Evolutionary conservation across 1,140 invertebrate species (phyloP).

Genomic region (Cydia strobilella): DNA sequence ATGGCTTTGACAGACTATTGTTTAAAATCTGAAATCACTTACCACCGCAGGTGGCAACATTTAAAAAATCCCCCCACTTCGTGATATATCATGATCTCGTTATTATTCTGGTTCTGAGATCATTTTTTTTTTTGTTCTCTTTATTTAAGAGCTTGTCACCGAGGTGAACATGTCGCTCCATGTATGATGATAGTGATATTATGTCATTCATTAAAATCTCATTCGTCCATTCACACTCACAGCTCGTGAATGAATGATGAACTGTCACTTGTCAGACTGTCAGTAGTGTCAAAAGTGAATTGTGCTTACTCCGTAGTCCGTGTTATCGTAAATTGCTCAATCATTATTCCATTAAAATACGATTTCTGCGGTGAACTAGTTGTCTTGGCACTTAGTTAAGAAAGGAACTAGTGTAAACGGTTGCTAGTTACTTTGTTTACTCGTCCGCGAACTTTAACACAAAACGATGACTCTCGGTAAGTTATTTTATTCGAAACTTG

Average conservation of each 20-base stretch:
- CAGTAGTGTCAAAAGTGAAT: constrained; percentile 3
- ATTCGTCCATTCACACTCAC: constrained; percentile 1
- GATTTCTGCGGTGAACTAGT: constrained; percentile 1
- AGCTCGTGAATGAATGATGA: not conserved
- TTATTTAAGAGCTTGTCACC: too few relatives aligned
- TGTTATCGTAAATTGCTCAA: constrained; percentile 18
- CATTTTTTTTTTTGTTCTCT: too few relatives aligned
- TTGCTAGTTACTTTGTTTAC: not conserved
- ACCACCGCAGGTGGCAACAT: not conserved
- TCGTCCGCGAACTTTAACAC: not conserved
- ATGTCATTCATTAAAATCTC: not conserved
- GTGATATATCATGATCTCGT: too few relatives aligned
- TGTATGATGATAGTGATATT: too few relatives aligned
- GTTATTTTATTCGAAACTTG: constrained; percentile 1
- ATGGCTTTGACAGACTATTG: too few relatives aligned
- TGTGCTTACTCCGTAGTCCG: not conserved
- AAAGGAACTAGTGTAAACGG: not conserved
- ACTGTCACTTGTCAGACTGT: not conserved
- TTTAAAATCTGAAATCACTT: too few relatives aligned
- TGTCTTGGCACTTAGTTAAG: not conserved
- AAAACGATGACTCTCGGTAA: constrained; percentile 12
- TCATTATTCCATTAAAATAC: constrained; percentile 30
- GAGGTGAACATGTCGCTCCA: too few relatives aligned
- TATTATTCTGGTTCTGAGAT: too few relatives aligned
- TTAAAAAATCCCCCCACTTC: not conserved